Evolutionary conservation across 2,888 invertebrate genomes (phyloP), one percentile per base, ranked within the genome.

Genomic region (Conchocele bisecta): DNA sequence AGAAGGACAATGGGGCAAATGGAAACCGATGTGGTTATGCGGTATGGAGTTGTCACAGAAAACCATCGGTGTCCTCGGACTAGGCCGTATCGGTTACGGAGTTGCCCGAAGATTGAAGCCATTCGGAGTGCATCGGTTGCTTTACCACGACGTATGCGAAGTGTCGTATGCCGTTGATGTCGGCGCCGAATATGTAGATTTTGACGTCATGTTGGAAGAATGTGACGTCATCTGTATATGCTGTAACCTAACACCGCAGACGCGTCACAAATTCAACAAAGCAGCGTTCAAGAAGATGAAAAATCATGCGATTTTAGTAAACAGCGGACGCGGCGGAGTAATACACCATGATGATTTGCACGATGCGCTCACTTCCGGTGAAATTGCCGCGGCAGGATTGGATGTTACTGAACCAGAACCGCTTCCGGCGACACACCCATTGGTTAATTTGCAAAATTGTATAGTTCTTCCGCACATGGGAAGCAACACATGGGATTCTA

Each of bases 391-490:
- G 0, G 98, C 97, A 0, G 98, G 97, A 0, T 92, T 98, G 39
- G 98, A 98, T 92, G 98, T 98, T 0, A 97, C 95, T 72, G 95
- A 95, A 3, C 97, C 97, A 0, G 98, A 98, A 89, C 98, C 98
- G 0, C 91, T 98, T 69, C 96, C 97, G 0, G 86, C 95, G 11
- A 94, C 96, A 79, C 94, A 94, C 91, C 94, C 94, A 3, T 92
- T 98, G 26, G 93, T 96, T 15, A 93, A 93, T 68, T 88, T 97
- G 24, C 92, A 93, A 29, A 98, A 98, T 90, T 96, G 96, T 89
- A 94, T 96, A 70, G 90, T 98, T 37, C 91, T 95, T 5, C 97
- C 98, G 6, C 98, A 98, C 92, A 93, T 97, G 86, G 97, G 96
- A 57, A 96, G 96, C 84, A 96, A 97, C 0, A 96, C 96, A 0